Base-by-base conservation (phyloP, 2,888 invertebrate species). In the Ptilodon capucinus region DNA sequence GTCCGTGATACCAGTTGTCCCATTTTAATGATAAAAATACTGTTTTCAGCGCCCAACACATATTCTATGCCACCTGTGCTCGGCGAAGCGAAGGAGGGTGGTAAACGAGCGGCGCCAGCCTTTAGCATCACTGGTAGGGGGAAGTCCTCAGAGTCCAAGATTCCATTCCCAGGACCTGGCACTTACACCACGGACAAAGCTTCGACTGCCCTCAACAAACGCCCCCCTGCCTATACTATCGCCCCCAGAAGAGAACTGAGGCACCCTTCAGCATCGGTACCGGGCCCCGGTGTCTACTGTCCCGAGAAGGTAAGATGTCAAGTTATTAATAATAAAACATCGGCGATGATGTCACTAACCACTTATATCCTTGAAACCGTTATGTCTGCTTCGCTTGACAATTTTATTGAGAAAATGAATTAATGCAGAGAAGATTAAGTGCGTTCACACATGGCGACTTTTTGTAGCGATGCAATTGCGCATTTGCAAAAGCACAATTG, bases 121-220 rank as follows among this genome's bases (percentile, higher is more conserved):
- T 98, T 95, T 81, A 96, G 97, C 45, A 95, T 98, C 65, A 94
- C 96, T 6, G 96, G 97, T 6, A 93, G 98, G 55, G 95, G 95
- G 58, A 96, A 95, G 78, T 91, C 92, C 13, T 51, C 65, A 6
- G 89, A 84, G 42, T 63, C 74, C 8, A 88, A 85, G 57, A 71
- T 69, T 2, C 80, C 84, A 0, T 92, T 95, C 61, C 97, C 97
- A 7, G 98, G 98, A 34, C 98, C 98, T 8, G 97, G 97, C 36
- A 93, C 95, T 0, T 93, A 93, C 60, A 92, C 93, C 40, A 91
- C 93, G n/a, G 92, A 94, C 47, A 92, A 92, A 54, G 92, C 92
- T 11, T 76, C 85, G 0, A 68, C 86, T 13, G 88, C 81, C 13
- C 70, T 89, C 8, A 70, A 69, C 2, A 86, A 81, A 54, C 84